Evolutionary conservation across 2,113 vertebrate species (phyloP), one percentile per base, ranked within the genome.

Genomic region (Parus major): DNA sequence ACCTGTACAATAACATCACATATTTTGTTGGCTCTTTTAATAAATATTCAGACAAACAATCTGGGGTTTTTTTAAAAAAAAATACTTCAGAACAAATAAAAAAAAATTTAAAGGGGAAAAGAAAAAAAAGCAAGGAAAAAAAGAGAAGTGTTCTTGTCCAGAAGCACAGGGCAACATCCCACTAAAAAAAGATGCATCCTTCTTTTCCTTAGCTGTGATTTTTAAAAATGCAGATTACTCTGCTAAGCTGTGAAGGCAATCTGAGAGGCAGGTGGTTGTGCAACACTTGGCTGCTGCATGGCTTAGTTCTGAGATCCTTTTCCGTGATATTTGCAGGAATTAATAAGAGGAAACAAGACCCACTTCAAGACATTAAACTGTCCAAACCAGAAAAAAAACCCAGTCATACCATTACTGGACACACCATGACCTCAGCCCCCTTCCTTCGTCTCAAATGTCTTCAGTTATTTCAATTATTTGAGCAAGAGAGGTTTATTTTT

Each of bases 271-370:
- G 76, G 82, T 70, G 68, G 80, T 97, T 97, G 94, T 93, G 92
- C 88, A 97, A 96, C 80, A 83, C 80, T 97, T 95, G 92, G 92
- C 92, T 96, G 66, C 57, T 64, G 84, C n/a, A 9, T 2, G 82
- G 82, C 76, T 92, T 80, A 92, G 82, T 79, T 80, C 56, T 50
- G 64, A 93, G 82, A 86, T 81, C 80, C 90, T 88, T 81, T 90
- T 47, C 86, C 33, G 4, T 83, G 42, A 66, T 90, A 81, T 86
- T 90, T 94, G 86, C 88, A 93, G 76, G 95, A 93, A 93, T 94
- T 97, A 96, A 90, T 92, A 93, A 71, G 88, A 95, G 92, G 94
- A 96, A 97, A 94, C 91, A 94, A 90, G 94, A 88, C 47, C 71
- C 72, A 90, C 96, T 97, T 96, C 64, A 83, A 94, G 80, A 78